A percentile compares a stretch with the other conserved stretches of the same genome.
These are phyloP conservation scores for Cyprinodon tularosa DNA, from an alignment of 2,113 vertebrate species.

Conservation along the genomic window DNA sequence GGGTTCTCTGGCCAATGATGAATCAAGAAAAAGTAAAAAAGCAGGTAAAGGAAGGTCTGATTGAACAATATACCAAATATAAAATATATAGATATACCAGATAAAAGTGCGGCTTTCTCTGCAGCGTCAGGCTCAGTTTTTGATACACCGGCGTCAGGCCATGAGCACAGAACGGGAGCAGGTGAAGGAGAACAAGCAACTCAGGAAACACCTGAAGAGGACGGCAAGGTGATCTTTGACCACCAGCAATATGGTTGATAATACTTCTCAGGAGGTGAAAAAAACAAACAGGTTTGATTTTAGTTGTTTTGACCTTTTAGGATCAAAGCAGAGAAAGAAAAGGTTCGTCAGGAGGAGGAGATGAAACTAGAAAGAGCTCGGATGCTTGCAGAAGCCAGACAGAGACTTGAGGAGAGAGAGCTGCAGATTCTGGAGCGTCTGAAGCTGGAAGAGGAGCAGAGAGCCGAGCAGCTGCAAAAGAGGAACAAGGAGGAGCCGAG, in stretches of 20 bases:
- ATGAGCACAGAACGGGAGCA: constrained; percentile 88
- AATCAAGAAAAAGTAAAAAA: constrained; percentile 83
- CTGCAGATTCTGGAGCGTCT: constrained; percentile 76
- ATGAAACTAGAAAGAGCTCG: constrained; percentile 47
- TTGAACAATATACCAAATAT: background rate
- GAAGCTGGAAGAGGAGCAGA: constrained; percentile 77
- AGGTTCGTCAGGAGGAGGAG: constrained; percentile 81
- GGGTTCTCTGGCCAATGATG: constrained; percentile 75
- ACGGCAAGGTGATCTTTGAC: constrained; percentile 59
- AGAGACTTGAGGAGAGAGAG: constrained; percentile 64
- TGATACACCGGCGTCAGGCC: constrained; percentile 83
- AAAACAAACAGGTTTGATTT: background rate
- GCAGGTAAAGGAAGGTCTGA: constrained; percentile 64
- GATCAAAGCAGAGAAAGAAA: constrained; percentile 89
- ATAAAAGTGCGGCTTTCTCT: background rate
- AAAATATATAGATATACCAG: background rate
- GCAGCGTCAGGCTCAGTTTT: constrained; percentile 85
- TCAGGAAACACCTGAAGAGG: constrained; percentile 82
- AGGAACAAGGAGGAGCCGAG: constrained; percentile 48
- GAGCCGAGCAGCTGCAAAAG: constrained; percentile 42
- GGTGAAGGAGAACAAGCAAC: constrained; percentile 82
- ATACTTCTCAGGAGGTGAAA: background rate
- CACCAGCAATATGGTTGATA: background rate
- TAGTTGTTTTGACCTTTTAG: constrained; percentile 50
- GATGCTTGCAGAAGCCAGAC: constrained; percentile 34